A percentile compares a stretch with the other conserved stretches of the same genome.
phyloP scores from a whole-genome alignment of 2,888 invertebrate genomes.

The Cosmopolites sordidus region DNA sequence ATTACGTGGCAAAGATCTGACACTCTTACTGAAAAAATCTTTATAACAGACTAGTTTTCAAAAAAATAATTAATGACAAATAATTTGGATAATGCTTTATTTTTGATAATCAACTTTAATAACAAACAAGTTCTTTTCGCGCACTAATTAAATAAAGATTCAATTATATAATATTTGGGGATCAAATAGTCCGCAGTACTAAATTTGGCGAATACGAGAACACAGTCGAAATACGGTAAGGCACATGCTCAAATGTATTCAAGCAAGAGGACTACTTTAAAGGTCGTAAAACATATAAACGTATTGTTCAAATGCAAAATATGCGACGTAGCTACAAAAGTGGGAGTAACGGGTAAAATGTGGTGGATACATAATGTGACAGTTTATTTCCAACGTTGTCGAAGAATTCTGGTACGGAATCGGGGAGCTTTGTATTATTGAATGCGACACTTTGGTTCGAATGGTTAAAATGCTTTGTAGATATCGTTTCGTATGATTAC shows the following conservation, averaged over 20 bases:
- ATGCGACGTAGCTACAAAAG: conserved; percentile 32
- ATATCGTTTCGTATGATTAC: background rate
- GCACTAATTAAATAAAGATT: too few species aligned
- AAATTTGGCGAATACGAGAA: conserved; percentile 9
- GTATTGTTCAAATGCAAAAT: conserved; percentile 42
- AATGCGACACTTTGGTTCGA: background rate
- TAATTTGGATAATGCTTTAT: too few species aligned
- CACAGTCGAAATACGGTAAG: conserved; percentile 29
- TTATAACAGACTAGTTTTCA: too few species aligned
- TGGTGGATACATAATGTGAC: conserved; percentile 18
- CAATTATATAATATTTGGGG: too few species aligned
- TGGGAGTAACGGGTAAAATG: conserved; percentile 18
- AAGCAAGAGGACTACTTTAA: conserved; percentile 37
- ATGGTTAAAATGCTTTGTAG: conserved; percentile 6
- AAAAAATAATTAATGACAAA: too few species aligned
- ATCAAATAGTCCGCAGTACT: too few species aligned
- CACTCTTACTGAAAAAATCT: too few species aligned
- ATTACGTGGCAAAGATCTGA: too few species aligned
- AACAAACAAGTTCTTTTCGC: too few species aligned
- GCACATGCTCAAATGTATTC: conserved; percentile 34
- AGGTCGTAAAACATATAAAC: conserved; percentile 41
- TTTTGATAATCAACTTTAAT: too few species aligned
- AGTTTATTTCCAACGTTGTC: conserved; percentile 18
- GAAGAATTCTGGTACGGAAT: conserved; percentile 14
- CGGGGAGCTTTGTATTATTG: too few species aligned